phyloP scores from a whole-genome alignment of 1,140 invertebrate species.

The Andrena cerasifolii region DNA sequence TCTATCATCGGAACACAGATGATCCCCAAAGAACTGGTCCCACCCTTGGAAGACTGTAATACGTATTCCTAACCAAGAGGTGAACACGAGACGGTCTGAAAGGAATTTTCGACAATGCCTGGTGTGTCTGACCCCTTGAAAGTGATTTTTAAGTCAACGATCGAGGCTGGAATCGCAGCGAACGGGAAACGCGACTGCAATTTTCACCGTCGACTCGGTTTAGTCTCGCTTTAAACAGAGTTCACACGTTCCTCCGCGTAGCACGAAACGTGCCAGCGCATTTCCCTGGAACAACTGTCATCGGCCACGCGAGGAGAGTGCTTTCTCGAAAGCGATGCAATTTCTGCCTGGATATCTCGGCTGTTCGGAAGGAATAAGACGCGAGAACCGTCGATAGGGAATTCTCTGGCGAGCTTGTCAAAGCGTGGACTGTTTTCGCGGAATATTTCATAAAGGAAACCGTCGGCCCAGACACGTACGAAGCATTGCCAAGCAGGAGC shows the following conservation, averaged over 20 bases:
- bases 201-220: conserved; percentile 21
- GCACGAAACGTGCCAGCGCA: conserved; percentile 6
- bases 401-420: conserved; percentile 27
- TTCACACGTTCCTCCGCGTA: background rate
- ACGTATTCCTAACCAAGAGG: background rate
- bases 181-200: conserved; percentile 1
- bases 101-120: background rate
- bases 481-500: background rate
- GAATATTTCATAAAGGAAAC: background rate
- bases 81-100: background rate
- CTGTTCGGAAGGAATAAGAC: background rate
- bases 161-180: background rate
- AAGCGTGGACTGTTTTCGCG: background rate
- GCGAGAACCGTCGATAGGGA: conserved; percentile 18
- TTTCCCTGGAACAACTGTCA: conserved; percentile 43
- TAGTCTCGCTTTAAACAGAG: background rate
- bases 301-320: conserved; percentile 29
- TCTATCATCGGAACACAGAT: no score
- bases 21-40: background rate
- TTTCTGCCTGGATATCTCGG: conserved; percentile 24
- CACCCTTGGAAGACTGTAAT: background rate
- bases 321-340: conserved; percentile 27
- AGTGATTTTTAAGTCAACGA: conserved; percentile 17
- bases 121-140: background rate
- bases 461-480: background rate